Percentiles rank a stretch among this genome's conserved stretches.
phyloP scores from a whole-genome alignment of 2,888 invertebrate genomes.

The Miltochrista miniata region DNA sequence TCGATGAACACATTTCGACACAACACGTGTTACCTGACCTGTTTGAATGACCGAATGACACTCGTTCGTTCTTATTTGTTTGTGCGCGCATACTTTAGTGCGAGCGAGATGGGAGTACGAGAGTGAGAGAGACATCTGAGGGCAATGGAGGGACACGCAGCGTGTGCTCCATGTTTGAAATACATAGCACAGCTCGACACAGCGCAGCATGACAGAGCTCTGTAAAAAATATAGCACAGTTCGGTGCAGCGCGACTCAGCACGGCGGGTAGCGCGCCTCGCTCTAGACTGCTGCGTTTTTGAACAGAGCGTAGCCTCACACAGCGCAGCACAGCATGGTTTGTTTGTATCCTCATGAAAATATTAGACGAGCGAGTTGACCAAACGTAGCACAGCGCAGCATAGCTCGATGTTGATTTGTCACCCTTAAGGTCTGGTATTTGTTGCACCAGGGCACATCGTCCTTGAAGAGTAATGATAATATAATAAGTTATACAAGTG shows the following conservation, averaged over 20 bases:
- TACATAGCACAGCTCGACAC: conserved; percentile 11
- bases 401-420: conserved; percentile 4
- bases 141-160: conserved; percentile 12
- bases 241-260: conserved; percentile 10
- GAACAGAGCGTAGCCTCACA: conserved; percentile 21
- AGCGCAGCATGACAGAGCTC: conserved; percentile 20
- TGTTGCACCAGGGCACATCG: too few species aligned
- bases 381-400: conserved; percentile 17
- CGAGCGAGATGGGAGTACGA: conserved; percentile 12
- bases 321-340: conserved; percentile 19
- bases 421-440: too few species aligned
- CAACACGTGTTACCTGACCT: conserved; percentile 9
- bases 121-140: conserved; percentile 9
- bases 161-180: conserved; percentile 2
- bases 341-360: conserved; percentile 20
- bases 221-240: conserved; percentile 10
- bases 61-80: conserved; percentile 1
- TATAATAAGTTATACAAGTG: too few species aligned
- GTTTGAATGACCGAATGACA: conserved; percentile 13
- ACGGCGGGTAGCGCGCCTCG: too few species aligned
- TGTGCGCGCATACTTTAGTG: conserved; percentile 12
- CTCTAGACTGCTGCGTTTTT: conserved; percentile 18
- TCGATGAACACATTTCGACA: conserved; percentile 16
- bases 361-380: conserved; percentile 13
- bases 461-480: too few species aligned